Conservation (phyloP, 2,888 invertebrate species). For the Synanthedon andrenaeformis region DNA sequence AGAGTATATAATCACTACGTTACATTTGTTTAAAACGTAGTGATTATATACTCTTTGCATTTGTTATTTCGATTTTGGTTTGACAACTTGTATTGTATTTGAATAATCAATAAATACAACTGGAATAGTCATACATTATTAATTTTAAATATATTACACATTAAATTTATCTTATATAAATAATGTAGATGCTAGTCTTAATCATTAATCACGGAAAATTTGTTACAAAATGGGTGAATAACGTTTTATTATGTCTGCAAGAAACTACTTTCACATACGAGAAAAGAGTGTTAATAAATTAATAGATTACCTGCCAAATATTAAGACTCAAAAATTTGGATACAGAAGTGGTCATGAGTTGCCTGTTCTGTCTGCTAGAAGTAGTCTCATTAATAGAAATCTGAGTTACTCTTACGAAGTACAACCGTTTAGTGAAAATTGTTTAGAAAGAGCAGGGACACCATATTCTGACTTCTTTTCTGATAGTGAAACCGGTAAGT, state of each 20-base stretch:
- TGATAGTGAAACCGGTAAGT: slow-evolving; percentile 53
- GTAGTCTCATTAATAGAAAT: slow-evolving; percentile 43
- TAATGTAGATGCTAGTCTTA: no score
- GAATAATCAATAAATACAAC: no score
- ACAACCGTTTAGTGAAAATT: slow-evolving; percentile 32
- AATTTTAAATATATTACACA: no score
- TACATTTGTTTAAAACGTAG: no score
- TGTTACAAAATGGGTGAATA: not conserved
- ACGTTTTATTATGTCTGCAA: slow-evolving; percentile 53
- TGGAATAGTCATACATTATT: no score
- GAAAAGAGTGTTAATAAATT: slow-evolving; percentile 50
- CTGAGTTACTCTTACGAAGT: slow-evolving; percentile 43
- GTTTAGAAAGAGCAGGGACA: slow-evolving; percentile 42
- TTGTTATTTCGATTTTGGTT: no score
- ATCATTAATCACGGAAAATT: not conserved
- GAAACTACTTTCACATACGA: slow-evolving; percentile 52
- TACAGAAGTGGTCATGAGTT: slow-evolving; percentile 38
- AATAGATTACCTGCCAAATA: slow-evolving; percentile 53
- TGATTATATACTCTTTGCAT: no score
- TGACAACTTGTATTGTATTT: no score
- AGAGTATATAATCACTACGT: no score
- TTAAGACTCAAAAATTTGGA: slow-evolving; percentile 45
- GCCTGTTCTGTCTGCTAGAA: slow-evolving; percentile 44
- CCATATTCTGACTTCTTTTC: slow-evolving; percentile 61
- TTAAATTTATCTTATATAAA: no score